A percentile compares a stretch with the other conserved stretches of the same genome.
phyloP scores from a whole-genome alignment of 2,113 vertebrate species.

The Heloderma charlesbogerti region DNA sequence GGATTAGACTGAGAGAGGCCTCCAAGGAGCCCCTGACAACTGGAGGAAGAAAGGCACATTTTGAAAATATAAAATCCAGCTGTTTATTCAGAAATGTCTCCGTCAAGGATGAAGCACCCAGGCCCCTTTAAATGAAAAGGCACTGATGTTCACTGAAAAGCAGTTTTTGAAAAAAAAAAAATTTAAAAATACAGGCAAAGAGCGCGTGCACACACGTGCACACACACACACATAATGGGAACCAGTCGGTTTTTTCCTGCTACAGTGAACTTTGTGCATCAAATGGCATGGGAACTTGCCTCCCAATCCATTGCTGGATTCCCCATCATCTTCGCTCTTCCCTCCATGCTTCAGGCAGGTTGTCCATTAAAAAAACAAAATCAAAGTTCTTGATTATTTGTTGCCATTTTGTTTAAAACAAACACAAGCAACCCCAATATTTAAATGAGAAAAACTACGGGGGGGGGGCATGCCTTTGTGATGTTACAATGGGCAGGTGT shows the following conservation, averaged over 20 bases:
- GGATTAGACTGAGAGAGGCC: too few relatives aligned
- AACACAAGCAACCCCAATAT: background rate
- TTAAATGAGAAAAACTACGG: background rate
- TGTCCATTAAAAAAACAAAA: background rate
- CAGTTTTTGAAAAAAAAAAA: background rate
- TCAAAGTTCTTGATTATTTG: background rate
- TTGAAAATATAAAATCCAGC: too few relatives aligned
- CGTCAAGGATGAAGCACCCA: too few relatives aligned
- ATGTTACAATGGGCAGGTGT: background rate
- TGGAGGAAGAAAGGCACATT: too few relatives aligned
- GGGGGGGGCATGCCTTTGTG: background rate
- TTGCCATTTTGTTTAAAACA: background rate
- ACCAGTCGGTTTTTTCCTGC: background rate
- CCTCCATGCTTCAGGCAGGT: background rate
- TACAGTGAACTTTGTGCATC: too few relatives aligned
- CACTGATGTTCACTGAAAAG: background rate
- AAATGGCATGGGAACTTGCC: background rate
- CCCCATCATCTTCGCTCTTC: background rate
- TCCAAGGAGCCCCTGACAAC: too few relatives aligned
- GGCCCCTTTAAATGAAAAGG: background rate
- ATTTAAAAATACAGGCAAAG: too few relatives aligned
- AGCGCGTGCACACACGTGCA: background rate
- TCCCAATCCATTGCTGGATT: background rate
- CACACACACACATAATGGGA: background rate
- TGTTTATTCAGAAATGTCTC: too few relatives aligned